A percentile compares a stretch with the other conserved stretches of the same genome.
These are phyloP conservation scores for Colistium nudipinnis DNA, from an alignment of 2,113 vertebrate genomes.

Conservation along the genomic window DNA sequence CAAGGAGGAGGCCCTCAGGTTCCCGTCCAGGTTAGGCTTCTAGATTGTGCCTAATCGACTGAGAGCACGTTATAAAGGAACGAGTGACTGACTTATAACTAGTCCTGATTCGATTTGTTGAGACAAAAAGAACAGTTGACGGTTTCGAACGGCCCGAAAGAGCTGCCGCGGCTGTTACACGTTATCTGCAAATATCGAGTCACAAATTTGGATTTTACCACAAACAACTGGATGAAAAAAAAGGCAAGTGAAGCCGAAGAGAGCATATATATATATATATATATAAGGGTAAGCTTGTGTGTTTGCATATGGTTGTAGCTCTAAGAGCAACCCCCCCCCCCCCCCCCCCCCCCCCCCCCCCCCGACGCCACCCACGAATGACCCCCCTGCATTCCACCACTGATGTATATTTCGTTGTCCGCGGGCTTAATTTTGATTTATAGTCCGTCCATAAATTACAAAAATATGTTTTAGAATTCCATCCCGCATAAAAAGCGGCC, in stretches of 20 bases:
- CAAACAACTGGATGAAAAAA: not conserved
- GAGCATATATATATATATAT: not conserved
- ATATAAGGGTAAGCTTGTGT: constrained; percentile 37
- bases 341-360: constrained; percentile 15
- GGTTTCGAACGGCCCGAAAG: constrained; percentile 21
- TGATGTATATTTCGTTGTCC: constrained; percentile 99
- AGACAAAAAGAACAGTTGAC: constrained; percentile 44
- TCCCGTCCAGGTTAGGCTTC: constrained; percentile 52
- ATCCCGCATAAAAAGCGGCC: constrained; percentile 91
- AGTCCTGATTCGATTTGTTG: constrained; percentile 47
- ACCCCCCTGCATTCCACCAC: constrained; percentile 65
- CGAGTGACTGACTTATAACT: constrained; percentile 44
- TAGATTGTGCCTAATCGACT: constrained; percentile 48
- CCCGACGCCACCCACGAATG: too few relatives aligned
- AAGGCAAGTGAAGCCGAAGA: too few relatives aligned
- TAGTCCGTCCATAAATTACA: constrained; percentile 99
- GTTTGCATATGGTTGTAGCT: constrained; percentile 78
- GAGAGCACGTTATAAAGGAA: constrained; percentile 40
- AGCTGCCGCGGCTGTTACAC: not conserved
- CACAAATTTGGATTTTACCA: not conserved
- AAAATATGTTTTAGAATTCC: constrained; percentile 99
- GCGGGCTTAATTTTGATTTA: constrained; percentile 99
- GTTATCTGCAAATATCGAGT: not conserved
- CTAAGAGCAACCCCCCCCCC: constrained; percentile 80
- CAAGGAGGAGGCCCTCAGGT: constrained; percentile 25